Conservation (phyloP, 2,888 invertebrate species). For the Megastigmus dorsalis region DNA sequence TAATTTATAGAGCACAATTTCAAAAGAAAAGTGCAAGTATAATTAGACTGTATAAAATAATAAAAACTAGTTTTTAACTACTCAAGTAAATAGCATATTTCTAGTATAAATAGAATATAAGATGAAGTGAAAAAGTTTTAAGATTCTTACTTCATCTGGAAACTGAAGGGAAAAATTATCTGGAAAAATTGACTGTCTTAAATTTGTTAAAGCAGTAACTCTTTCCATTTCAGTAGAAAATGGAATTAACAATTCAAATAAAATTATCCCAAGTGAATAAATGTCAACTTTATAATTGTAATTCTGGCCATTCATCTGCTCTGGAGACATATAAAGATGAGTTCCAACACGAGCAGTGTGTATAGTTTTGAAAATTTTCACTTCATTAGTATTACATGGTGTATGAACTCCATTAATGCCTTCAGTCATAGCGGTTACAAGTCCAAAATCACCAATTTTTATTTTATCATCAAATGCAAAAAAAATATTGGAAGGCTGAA, state of each 20-base stretch:
- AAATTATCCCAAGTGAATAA: slow-evolving; percentile 93
- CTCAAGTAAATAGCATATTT: too few relatives aligned
- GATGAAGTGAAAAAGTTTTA: too few relatives aligned
- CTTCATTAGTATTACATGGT: slow-evolving; percentile 63
- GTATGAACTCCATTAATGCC: slow-evolving; percentile 69
- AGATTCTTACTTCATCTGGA: slow-evolving; percentile 81
- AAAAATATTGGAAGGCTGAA: slow-evolving; percentile 91
- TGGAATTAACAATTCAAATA: slow-evolving; percentile 93
- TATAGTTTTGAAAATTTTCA: slow-evolving; percentile 61
- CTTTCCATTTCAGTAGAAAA: slow-evolving; percentile 95
- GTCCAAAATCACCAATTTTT: slow-evolving; percentile 98
- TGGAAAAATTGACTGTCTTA: slow-evolving; percentile 83
- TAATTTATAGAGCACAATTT: too few relatives aligned
- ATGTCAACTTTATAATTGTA: slow-evolving; percentile 96
- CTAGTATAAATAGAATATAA: too few relatives aligned
- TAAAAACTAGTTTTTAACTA: too few relatives aligned
- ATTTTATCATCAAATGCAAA: slow-evolving; percentile 92
- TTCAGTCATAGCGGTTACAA: slow-evolving; percentile 92
- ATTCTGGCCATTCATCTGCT: slow-evolving; percentile 85
- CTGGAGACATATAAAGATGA: slow-evolving; percentile 98
- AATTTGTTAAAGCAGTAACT: slow-evolving; percentile 79
- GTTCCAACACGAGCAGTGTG: slow-evolving; percentile 86
- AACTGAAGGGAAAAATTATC: slow-evolving; percentile 79
- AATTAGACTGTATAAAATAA: slow-evolving; percentile 16
- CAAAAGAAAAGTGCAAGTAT: too few relatives aligned